phyloP scores from a whole-genome alignment of 2,797 vertebrate genomes.

The Eulemur albifrons region DNA sequence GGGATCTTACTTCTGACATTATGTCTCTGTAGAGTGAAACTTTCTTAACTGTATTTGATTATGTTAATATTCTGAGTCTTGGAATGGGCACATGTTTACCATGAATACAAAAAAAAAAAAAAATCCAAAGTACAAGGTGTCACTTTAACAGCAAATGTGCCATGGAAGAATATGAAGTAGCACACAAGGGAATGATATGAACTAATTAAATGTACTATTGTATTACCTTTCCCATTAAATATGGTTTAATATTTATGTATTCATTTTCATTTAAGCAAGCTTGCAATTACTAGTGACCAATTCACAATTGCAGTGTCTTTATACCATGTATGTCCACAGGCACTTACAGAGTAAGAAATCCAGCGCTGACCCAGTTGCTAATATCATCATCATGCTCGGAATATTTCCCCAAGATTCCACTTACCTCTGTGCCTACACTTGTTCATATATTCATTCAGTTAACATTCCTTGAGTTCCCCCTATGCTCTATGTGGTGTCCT shows the following conservation, averaged over 20 bases:
- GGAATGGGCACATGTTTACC: background rate
- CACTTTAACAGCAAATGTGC: background rate
- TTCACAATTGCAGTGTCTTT: background rate
- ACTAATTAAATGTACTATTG: conserved; percentile 3
- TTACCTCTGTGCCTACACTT: background rate
- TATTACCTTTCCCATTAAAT: background rate
- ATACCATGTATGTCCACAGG: background rate
- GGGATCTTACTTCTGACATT: conserved; percentile 29
- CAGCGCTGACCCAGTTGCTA: background rate
- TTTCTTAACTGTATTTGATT: conserved; percentile 51
- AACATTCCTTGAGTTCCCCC: background rate
- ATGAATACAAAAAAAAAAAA: background rate
- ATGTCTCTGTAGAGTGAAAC: background rate
- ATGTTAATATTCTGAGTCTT: conserved; percentile 45
- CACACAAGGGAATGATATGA: background rate
- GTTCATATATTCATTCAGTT: background rate
- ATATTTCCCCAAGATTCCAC: background rate
- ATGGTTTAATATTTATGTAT: background rate
- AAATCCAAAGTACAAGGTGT: background rate
- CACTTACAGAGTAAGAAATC: background rate
- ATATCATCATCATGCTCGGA: background rate
- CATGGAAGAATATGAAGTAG: background rate
- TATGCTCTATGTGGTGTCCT: background rate
- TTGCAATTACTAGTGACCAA: background rate
- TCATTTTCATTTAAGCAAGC: conserved; percentile 22